Conservation (phyloP, 2,888 invertebrate genomes). For the Lasioglossum oenotherae region DNA sequence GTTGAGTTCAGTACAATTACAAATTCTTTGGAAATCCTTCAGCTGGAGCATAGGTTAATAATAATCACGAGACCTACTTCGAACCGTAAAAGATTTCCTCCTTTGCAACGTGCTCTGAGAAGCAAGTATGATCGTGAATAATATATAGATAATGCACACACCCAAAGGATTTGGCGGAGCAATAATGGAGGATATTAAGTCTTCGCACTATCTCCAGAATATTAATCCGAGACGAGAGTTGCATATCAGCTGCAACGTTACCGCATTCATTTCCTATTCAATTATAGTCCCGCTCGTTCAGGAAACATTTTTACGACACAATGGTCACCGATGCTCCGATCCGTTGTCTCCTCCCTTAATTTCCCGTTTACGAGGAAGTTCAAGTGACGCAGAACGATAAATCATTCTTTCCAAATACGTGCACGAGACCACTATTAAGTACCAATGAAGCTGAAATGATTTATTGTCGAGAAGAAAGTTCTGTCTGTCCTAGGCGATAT, state of each 20-base stretch:
- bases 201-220: constrained; percentile 59
- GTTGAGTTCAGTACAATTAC: not conserved
- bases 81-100: constrained; percentile 6
- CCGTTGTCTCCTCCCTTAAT: constrained; percentile 40
- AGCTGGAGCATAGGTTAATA: not conserved
- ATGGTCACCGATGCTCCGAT: constrained; percentile 28
- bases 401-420: constrained; percentile 40
- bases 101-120: constrained; percentile 7
- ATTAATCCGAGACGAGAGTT: constrained; percentile 65
- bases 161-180: constrained; percentile 32
- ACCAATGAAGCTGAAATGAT: constrained; percentile 39
- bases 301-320: constrained; percentile 54
- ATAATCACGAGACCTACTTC: not conserved
- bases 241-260: constrained; percentile 54
- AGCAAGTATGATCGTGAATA: constrained; percentile 13
- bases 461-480: constrained; percentile 42
- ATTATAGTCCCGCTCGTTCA: constrained; percentile 50
- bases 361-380: constrained; percentile 35
- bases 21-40: not conserved
- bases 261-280: constrained; percentile 70
- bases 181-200: constrained; percentile 57
- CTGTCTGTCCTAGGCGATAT: constrained; percentile 32
- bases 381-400: constrained; percentile 33
- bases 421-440: constrained; percentile 39
- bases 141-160: constrained; percentile 32